Evolutionary conservation across 1,140 invertebrate species (phyloP).

Genomic region (Nephotettix cincticeps): DNA sequence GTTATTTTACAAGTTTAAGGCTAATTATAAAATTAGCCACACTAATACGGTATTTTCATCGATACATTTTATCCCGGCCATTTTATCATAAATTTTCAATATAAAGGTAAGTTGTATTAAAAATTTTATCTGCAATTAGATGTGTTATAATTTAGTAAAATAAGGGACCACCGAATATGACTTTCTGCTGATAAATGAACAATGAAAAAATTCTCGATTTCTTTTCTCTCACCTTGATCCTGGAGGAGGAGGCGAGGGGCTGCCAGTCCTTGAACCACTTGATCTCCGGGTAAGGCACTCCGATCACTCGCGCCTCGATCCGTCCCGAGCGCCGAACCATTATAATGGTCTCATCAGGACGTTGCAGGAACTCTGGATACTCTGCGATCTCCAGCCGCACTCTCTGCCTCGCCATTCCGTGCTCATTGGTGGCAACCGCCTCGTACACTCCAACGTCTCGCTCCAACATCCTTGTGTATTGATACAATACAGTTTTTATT

Average conservation of each 20-base stretch:
- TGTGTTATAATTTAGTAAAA: no score
- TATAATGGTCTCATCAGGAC: constrained; percentile 79
- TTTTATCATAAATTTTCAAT: no score
- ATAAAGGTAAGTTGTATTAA: no score
- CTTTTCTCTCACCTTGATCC: constrained; percentile 76
- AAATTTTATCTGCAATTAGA: no score
- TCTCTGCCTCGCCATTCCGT: constrained; percentile 82
- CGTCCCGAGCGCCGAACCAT: constrained; percentile 69
- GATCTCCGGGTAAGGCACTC: constrained; percentile 90
- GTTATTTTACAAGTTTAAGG: no score
- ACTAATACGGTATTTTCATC: no score
- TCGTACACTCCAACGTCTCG: constrained; percentile 92
- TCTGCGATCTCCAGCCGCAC: constrained; percentile 87
- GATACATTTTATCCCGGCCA: no score
- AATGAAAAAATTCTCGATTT: no score
- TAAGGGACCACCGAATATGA: no score
- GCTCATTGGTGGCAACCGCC: constrained; percentile 89
- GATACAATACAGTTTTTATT: no score
- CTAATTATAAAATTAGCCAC: no score
- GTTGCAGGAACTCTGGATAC: constrained; percentile 83
- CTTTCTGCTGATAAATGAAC: no score
- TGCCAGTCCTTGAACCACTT: constrained; percentile 98
- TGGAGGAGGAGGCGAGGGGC: constrained; percentile 73
- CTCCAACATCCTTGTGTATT: constrained; percentile 87
- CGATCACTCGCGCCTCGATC: constrained; percentile 83